Base-by-base conservation (phyloP, 2,797 vertebrate genomes). In the Trachops cirrhosus region DNA sequence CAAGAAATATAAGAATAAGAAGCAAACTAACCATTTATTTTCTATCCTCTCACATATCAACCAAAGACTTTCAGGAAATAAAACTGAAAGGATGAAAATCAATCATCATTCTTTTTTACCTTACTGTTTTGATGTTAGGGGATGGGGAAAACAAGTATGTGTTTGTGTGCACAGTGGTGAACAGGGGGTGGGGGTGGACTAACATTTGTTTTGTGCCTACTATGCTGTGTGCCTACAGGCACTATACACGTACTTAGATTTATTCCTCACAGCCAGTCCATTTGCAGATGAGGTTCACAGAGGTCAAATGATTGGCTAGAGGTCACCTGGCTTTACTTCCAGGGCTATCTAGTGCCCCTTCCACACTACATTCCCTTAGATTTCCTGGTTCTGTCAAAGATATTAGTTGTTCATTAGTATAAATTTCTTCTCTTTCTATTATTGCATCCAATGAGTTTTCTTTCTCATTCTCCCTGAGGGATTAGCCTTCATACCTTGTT, bases 381-480 rank as follows among this genome's bases (percentile, higher is more conserved):
- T 86, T 67, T 74, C 41, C 48, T 34, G 32, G 78, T 14, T 94
- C 50, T 54, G 39, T 41, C 19, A 71, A 79, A 95, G 64, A 78
- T 5, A 83, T 22, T 54, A 79, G 73, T 15, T 37, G 14, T 52
- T 91, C 32, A 78, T 22, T 64, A 77, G 46, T 19, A 44, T 59
- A 54, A 80, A 29, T 39, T 80, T 46, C 32, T 89, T 90, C 74
- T 64, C 34, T 80, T 74, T 44, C 57, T 22, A 75, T 68, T 75
- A 79, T 71, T 93, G 37, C 32, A 95, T 41, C 19, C 32, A 86
- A n/a, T 67, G 32, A 80, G 19, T 57, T 62, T 94, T 85, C 68
- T 74, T 62, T 93, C 77, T 96, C 32, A 80, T 75, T 86, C 21
- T 32, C 21, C 80, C 50, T 64, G 32, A 80, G 14, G 7, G 54